Evolutionary conservation across 1,140 invertebrate species (phyloP).

Genomic region (Leptinotarsa undecemlineata): DNA sequence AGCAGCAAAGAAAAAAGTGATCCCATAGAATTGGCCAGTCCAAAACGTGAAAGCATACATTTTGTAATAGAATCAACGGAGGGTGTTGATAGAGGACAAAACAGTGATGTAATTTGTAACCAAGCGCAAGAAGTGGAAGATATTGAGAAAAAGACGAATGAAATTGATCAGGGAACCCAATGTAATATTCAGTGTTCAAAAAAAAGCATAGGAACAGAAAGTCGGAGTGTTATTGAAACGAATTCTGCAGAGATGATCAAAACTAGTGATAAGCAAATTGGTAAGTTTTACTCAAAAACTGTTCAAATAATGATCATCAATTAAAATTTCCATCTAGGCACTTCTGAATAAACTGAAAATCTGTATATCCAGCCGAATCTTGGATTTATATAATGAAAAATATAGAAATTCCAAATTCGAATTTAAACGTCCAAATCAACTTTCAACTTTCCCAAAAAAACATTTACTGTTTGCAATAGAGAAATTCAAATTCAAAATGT

Average conservation of each 20-base stretch:
- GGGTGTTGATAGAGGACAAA: conserved; percentile 13
- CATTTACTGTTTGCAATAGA: too few species aligned
- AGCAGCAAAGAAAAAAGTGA: conserved; percentile 49
- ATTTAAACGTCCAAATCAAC: too few species aligned
- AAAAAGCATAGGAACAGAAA: conserved; percentile 41
- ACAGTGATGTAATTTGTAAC: conserved; percentile 2
- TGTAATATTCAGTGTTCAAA: conserved; percentile 35
- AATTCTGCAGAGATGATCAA: neutral
- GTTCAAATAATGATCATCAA: too few species aligned
- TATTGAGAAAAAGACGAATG: conserved; percentile 35
- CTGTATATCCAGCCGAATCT: too few species aligned
- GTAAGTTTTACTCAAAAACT: neutral
- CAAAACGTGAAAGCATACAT: conserved; percentile 49
- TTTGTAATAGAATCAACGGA: conserved; percentile 43
- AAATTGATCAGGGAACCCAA: conserved; percentile 36
- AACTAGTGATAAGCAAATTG: conserved; percentile 19
- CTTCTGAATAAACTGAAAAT: too few species aligned
- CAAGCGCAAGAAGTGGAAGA: conserved; percentile 8
- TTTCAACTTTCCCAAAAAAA: too few species aligned
- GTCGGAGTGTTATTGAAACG: conserved; percentile 20
- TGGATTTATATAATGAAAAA: too few species aligned
- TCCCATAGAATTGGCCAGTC: conserved; percentile 42
- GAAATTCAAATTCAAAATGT: too few species aligned
- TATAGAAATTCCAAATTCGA: too few species aligned
- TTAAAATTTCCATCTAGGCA: too few species aligned